Evolutionary conservation across 2,888 invertebrate genomes (phyloP), one percentile per base, ranked within the genome.

Genomic region (Drosophila macrospina): DNA sequence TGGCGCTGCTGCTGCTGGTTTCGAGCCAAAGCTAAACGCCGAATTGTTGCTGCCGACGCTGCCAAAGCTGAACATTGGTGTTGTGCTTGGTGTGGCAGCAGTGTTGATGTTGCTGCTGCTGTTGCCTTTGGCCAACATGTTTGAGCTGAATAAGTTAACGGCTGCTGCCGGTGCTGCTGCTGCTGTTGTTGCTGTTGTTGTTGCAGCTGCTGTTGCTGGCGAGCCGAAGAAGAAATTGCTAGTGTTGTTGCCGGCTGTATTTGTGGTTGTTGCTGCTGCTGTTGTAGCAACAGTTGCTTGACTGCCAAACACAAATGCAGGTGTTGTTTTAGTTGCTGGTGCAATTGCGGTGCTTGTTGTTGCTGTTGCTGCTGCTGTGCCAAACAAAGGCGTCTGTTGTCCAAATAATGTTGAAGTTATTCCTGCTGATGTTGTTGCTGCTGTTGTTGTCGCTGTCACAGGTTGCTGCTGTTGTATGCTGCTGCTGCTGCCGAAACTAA

Each of bases 31-130:
- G 13, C 11, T 36, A 8, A 74, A 52, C 5, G 52, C 8, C 2
- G 20, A n/a, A 42, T 24, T 67, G 11, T 13, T 55, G 36, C 7
- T 44, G 24, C 24, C 20, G 36, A 8, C 11, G 45, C n/a, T 79
- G 59, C 77, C 68, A 30, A 72, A 63, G 37, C 42, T 64, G 7
- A 54, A 52, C 32, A 55, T 20, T 37, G 51, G 0, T 34, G 51
- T 4, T 20, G 28, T 39, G 20, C 8, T 47, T 47, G 45, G 10
- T 16, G 48, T 6, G 7, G 5, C 37, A 8, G 36, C 15, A 39
- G 15, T 55, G 37, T 10, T 52, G 60, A 8, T 34, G 62, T 24
- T 62, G 57, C 26, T 47, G 66, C 34, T 36, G 60, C n/a, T 24
- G 6, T 13, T 20, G 54, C 5, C 16, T 63, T 47, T 47, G 30